Evolutionary conservation across 2,113 vertebrate genomes (phyloP).

Genomic region (human (Homo sapiens)): GRCh38 chr7:36998501-36999000

Average conservation of each 20-base stretch:
- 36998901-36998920: too few relatives aligned
- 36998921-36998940: background rate
- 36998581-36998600: background rate
- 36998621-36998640: background rate
- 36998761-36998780: background rate
- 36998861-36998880: background rate
- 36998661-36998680: background rate
- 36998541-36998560: too few relatives aligned
- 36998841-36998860: background rate
- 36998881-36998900: background rate
- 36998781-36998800: background rate
- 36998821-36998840: background rate
- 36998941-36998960: background rate
- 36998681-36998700: background rate
- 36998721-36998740: background rate
- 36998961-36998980: background rate
- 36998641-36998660: background rate
- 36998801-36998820: background rate
- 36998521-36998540: background rate
- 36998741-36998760: background rate
- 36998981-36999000: background rate
- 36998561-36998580: background rate
- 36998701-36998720: background rate
- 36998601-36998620: background rate
- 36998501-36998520: background rate